Evolutionary conservation across 2,888 invertebrate genomes (phyloP).

Genomic region (Drosophila pegasa): DNA sequence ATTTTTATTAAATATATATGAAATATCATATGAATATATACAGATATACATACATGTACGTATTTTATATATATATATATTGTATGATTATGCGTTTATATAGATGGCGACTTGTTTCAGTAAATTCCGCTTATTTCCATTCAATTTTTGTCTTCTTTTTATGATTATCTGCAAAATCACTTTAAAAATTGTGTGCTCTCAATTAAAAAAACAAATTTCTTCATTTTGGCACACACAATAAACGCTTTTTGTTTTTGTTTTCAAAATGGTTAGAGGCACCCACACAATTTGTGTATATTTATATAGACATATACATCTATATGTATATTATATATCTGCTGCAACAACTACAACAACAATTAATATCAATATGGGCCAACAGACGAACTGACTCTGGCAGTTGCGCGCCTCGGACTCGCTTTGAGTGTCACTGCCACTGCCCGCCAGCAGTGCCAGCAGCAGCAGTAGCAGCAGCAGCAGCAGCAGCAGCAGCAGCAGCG

Average conservation of each 20-base stretch:
- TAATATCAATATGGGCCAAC: constrained; percentile 66
- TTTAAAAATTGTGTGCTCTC: constrained; percentile 55
- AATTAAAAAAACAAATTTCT: constrained; percentile 29
- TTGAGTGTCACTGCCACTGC: constrained; percentile 78
- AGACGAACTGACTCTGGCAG: constrained; percentile 60
- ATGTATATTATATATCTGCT: constrained; percentile 17
- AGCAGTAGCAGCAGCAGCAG: constrained; percentile 19
- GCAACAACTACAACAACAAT: constrained; percentile 37
- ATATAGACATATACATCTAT: neutral
- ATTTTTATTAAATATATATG: constrained; percentile 15
- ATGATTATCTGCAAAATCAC: constrained; percentile 63
- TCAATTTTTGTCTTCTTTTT: constrained; percentile 41
- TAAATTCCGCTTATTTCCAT: constrained; percentile 49
- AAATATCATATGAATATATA: constrained; percentile 16
- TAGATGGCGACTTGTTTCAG: constrained; percentile 44
- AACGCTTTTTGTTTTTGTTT: constrained; percentile 39
- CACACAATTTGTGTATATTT: constrained; percentile 39
- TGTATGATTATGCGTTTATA: constrained; percentile 5
- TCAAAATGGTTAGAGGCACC: constrained; percentile 52
- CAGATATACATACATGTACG: constrained; percentile 7
- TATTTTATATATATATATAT: constrained; percentile 22
- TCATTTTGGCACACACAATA: constrained; percentile 55
- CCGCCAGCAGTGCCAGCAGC: constrained; percentile 37
- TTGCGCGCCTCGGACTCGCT: constrained; percentile 39
- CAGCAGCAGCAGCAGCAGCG: constrained; percentile 14